phyloP scores from a whole-genome alignment of 2,888 invertebrate genomes.

The Thelaira solivaga region DNA sequence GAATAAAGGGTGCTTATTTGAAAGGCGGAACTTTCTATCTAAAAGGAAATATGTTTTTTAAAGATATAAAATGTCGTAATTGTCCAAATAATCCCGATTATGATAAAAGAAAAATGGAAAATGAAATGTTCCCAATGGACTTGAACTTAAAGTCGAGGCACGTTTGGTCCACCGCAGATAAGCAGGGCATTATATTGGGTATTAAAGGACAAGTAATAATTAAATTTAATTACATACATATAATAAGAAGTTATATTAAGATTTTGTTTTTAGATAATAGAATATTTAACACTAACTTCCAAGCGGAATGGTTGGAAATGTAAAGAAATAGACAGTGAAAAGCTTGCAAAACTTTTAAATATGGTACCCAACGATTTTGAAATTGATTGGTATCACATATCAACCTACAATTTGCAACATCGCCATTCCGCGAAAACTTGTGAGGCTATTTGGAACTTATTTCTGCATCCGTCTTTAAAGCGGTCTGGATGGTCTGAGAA shows the following conservation, averaged over 20 bases:
- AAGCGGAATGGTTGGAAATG: neutral
- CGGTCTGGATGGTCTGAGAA: constrained; percentile 79
- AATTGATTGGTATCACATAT: constrained; percentile 75
- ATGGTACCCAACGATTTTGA: constrained; percentile 65
- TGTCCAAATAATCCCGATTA: constrained; percentile 82
- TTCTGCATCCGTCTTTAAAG: constrained; percentile 83
- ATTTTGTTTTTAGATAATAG: constrained; percentile 60
- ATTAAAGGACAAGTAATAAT: constrained; percentile 76
- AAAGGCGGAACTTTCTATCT: constrained; percentile 76
- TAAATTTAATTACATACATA: neutral
- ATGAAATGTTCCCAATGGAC: constrained; percentile 77
- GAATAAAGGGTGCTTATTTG: constrained; percentile 77
- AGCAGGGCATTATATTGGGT: constrained; percentile 78
- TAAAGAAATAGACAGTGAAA: constrained; percentile 43
- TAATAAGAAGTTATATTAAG: neutral
- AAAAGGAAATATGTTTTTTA: constrained; percentile 80
- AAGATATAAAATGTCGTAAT: constrained; percentile 79
- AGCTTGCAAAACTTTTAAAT: constrained; percentile 55
- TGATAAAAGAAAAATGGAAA: constrained; percentile 74
- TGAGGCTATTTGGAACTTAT: constrained; percentile 84
- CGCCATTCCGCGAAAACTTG: constrained; percentile 83
- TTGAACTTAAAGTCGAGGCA: constrained; percentile 75
- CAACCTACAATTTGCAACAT: constrained; percentile 74
- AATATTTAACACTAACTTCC: constrained; percentile 58
- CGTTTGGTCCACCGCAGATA: constrained; percentile 81